phyloP scores from a whole-genome alignment of 2,888 invertebrate genomes.

The Criorhina ranunculi region DNA sequence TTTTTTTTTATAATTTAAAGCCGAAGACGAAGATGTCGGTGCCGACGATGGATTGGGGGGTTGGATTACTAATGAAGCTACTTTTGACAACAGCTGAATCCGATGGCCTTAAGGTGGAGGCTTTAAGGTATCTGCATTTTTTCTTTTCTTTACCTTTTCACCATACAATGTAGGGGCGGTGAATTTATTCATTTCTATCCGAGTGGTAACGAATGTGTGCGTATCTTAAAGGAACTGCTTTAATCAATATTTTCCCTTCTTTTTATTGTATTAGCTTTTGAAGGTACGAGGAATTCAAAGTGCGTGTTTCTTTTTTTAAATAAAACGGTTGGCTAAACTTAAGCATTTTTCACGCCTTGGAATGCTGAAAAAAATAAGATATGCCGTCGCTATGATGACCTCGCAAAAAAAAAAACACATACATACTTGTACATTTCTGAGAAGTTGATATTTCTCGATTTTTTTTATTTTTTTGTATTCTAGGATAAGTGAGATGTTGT shows the following conservation, averaged over 20 bases:
- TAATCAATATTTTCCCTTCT: slow-evolving; percentile 38
- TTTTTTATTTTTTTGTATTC: background rate
- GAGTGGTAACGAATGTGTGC: slow-evolving; percentile 17
- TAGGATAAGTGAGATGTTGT: background rate
- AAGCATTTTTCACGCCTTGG: background rate
- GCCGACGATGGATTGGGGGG: slow-evolving; percentile 24
- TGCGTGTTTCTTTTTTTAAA: slow-evolving; percentile 2
- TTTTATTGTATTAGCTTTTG: slow-evolving; percentile 1
- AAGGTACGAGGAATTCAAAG: slow-evolving; percentile 5
- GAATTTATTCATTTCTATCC: slow-evolving; percentile 48
- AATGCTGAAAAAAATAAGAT: background rate
- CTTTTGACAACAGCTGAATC: slow-evolving; percentile 63
- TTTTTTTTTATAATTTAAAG: slow-evolving; percentile 29
- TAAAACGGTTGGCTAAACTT: slow-evolving; percentile 16
- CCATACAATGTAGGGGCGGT: slow-evolving; percentile 14
- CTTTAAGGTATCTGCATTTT: slow-evolving; percentile 36
- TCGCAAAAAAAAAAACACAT: background rate
- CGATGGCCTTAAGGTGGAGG: slow-evolving; percentile 38
- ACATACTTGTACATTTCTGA: background rate
- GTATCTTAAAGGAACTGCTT: slow-evolving; percentile 28
- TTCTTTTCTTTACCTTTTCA: background rate
- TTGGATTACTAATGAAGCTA: slow-evolving; percentile 42
- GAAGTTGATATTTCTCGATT: background rate
- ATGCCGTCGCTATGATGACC: background rate
- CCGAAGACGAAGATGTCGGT: background rate